phyloP scores from a whole-genome alignment of 92 coral and sea anemone species.

The Actinernus sp. region DNA sequence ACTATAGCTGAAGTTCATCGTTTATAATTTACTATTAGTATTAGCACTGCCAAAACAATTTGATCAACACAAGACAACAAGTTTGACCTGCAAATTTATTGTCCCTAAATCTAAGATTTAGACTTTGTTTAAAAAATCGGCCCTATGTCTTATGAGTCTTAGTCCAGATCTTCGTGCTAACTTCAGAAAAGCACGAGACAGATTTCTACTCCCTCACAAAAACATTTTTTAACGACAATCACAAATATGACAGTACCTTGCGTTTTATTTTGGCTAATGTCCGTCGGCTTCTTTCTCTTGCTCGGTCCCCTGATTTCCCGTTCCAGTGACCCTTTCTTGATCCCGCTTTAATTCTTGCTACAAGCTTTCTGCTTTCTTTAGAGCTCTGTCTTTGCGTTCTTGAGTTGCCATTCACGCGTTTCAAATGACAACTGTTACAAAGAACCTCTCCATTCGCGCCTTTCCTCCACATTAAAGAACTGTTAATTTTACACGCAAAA shows the following conservation, averaged over 20 bases:
- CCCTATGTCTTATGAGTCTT: too few species aligned
- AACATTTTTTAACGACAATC: too few species aligned
- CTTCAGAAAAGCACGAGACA: too few species aligned
- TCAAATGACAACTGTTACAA: constrained; percentile 98
- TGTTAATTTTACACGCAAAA: constrained; percentile 93
- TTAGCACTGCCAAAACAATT: too few species aligned
- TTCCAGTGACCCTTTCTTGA: constrained; percentile 89
- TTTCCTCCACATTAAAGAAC: constrained; percentile 97
- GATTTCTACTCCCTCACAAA: too few species aligned
- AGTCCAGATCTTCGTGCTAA: too few species aligned
- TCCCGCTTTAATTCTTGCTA: constrained; percentile 88
- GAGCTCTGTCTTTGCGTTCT: constrained; percentile 93
- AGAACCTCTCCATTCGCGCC: constrained; percentile 94
- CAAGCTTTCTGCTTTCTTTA: constrained; percentile 83
- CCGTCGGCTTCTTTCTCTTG: constrained; percentile 82
- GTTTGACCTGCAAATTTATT: too few species aligned
- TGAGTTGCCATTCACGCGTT: constrained; percentile 89
- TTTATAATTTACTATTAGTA: too few species aligned
- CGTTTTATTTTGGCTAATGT: constrained; percentile 76
- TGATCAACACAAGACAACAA: too few species aligned
- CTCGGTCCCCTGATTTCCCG: constrained; percentile 92
- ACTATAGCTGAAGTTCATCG: too few species aligned
- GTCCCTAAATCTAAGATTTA: too few species aligned
- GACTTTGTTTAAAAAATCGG: too few species aligned
- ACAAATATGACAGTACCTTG: constrained; percentile 70